Evolutionary conservation across 2,888 invertebrate species (phyloP).

Genomic region (Seladonia tumulorum): DNA sequence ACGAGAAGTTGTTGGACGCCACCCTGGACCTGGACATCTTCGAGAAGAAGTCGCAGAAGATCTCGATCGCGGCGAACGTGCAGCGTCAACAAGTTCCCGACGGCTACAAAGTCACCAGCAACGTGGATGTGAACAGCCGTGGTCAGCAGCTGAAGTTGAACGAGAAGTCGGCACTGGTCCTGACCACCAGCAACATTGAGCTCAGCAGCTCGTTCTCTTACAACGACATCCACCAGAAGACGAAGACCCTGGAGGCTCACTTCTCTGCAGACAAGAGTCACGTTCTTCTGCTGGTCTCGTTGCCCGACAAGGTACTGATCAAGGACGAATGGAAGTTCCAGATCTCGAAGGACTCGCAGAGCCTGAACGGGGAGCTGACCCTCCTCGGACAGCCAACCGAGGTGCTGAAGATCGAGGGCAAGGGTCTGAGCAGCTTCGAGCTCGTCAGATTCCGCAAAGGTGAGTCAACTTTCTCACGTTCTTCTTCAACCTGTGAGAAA

Average conservation of each 20-base stretch:
- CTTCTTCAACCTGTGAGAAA: too few relatives aligned
- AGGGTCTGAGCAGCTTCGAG: conserved; percentile 87
- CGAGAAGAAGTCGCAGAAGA: conserved; percentile 86
- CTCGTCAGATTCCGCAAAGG: conserved; percentile 86
- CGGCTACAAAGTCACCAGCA: conserved; percentile 84
- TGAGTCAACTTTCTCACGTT: conserved; percentile 74
- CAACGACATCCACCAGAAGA: conserved; percentile 82
- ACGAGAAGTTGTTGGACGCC: conserved; percentile 81
- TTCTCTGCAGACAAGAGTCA: conserved; percentile 69
- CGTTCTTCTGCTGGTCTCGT: conserved; percentile 75
- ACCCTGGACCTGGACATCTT: conserved; percentile 87
- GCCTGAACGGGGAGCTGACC: conserved; percentile 85
- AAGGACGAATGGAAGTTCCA: conserved; percentile 85
- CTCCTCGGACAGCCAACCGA: conserved; percentile 86
- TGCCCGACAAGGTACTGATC: conserved; percentile 86
- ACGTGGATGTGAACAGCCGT: conserved; percentile 84
- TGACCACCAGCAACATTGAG: conserved; percentile 78
- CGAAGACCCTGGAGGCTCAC: conserved; percentile 73
- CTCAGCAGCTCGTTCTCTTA: conserved; percentile 77
- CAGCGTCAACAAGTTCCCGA: conserved; percentile 69
- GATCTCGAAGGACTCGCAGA: conserved; percentile 85
- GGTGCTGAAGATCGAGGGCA: conserved; percentile 85
- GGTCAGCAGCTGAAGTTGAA: conserved; percentile 83
- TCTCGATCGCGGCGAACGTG: conserved; percentile 83
- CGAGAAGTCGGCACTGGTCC: conserved; percentile 78